A percentile compares a stretch with the other conserved stretches of the same genome.
Evolutionary conservation across 2,113 vertebrate species (phyloP).

Genomic region (Corvus cornix): DNA sequence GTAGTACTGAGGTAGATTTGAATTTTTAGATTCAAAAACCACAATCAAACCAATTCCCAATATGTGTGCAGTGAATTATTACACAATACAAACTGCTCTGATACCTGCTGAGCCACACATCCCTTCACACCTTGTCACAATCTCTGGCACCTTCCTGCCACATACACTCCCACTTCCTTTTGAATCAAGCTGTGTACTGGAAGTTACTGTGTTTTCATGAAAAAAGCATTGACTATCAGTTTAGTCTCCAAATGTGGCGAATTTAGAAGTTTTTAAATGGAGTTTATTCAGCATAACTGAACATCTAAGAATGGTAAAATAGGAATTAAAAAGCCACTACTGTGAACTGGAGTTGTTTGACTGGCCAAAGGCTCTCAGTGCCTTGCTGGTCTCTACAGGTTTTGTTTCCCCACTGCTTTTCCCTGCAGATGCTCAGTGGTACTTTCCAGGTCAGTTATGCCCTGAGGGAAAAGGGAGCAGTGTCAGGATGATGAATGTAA

Average conservation of each 20-base stretch:
- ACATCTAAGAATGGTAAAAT: neutral
- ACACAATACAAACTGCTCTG: neutral
- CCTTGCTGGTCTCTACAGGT: neutral
- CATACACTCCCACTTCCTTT: neutral
- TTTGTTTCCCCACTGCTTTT: neutral
- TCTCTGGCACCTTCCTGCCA: neutral
- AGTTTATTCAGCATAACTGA: neutral
- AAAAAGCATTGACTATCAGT: neutral
- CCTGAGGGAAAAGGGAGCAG: neutral
- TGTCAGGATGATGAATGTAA: neutral
- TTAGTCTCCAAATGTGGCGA: neutral
- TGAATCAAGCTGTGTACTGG: neutral
- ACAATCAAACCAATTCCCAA: neutral
- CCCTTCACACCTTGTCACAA: neutral
- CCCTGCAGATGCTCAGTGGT: neutral
- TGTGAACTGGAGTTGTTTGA: neutral
- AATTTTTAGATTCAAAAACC: neutral
- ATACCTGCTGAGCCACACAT: neutral
- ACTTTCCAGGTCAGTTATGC: neutral
- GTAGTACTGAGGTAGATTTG: neutral
- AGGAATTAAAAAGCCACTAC: neutral
- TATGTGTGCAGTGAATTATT: neutral
- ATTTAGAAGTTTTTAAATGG: neutral
- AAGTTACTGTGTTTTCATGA: neutral
- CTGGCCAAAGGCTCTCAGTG: neutral